Conservation (phyloP, 92 coral and sea anemone species). For the Umimayanthus chanpuru region DNA sequence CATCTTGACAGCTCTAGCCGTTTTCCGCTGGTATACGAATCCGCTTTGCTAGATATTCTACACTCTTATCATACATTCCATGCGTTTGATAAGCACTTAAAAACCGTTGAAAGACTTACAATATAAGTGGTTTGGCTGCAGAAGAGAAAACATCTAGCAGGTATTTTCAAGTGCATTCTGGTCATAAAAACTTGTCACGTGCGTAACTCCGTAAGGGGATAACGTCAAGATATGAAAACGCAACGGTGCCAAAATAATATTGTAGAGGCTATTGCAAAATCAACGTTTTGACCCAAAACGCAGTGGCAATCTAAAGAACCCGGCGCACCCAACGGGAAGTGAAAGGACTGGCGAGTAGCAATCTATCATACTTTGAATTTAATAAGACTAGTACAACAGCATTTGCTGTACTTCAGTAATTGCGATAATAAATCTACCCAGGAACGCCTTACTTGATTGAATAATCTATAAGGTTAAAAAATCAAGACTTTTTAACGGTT, state of each 20-base stretch:
- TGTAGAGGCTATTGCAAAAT: not conserved
- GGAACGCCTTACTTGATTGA: no score
- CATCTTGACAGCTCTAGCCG: not conserved
- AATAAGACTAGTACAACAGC: not conserved
- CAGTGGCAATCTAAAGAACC: not conserved
- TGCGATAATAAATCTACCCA: no score
- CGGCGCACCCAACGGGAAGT: no score
- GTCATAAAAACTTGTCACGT: not conserved
- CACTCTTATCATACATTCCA: conserved; percentile 19
- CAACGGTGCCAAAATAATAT: not conserved
- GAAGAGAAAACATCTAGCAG: conserved; percentile 13
- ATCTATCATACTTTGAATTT: not conserved
- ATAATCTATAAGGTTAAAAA: no score
- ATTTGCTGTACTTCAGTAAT: not conserved
- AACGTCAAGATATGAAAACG: not conserved
- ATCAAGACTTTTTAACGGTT: no score
- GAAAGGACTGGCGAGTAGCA: not conserved
- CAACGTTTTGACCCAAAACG: not conserved
- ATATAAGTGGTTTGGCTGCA: conserved; percentile 10
- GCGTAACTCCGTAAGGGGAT: not conserved
- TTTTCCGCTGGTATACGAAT: not conserved
- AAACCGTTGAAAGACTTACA: conserved; percentile 35
- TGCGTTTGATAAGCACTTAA: conserved; percentile 10
- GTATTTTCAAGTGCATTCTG: conserved; percentile 23
- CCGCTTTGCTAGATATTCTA: conserved; percentile 10